Percentiles rank a stretch among this genome's conserved stretches.
These are phyloP conservation scores for Hirundichthys speculiger DNA, from an alignment of 2,113 vertebrate genomes.

Conservation along the genomic window DNA sequence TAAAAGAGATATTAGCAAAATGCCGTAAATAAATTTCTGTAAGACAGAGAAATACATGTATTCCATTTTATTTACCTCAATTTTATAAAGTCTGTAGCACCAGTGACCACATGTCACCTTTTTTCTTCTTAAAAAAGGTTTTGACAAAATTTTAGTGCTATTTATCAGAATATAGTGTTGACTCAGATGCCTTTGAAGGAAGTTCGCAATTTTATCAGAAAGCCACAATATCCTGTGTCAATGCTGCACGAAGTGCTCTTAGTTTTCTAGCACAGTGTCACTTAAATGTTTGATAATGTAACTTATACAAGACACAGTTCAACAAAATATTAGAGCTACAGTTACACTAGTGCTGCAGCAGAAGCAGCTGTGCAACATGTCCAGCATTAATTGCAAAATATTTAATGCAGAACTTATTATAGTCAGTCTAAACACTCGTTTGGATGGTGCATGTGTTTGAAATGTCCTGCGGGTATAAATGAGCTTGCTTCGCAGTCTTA, in stretches of 20 bases:
- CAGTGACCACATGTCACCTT: no score
- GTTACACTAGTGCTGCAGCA: not conserved
- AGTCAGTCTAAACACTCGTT: no score
- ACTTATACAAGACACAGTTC: not conserved
- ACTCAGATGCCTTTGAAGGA: slow-evolving; percentile 18
- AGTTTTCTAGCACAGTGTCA: not conserved
- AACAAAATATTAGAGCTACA: not conserved
- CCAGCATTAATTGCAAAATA: not conserved
- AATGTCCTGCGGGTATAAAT: no score
- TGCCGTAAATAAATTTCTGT: no score
- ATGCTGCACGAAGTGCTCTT: not conserved
- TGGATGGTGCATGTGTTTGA: no score
- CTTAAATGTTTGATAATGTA: not conserved
- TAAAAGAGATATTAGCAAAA: no score
- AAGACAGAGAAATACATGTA: no score
- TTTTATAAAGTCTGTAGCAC: no score
- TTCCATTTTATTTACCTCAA: no score
- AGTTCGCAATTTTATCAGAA: not conserved
- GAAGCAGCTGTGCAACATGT: not conserved
- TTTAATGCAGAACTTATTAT: not conserved
- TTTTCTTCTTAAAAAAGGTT: no score
- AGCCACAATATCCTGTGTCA: slow-evolving; percentile 38
- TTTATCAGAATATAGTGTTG: not conserved
- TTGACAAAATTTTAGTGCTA: no score
- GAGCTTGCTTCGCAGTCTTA: no score